phyloP scores from a whole-genome alignment of 2,797 vertebrate species.

The Borostomias antarcticus region DNA sequence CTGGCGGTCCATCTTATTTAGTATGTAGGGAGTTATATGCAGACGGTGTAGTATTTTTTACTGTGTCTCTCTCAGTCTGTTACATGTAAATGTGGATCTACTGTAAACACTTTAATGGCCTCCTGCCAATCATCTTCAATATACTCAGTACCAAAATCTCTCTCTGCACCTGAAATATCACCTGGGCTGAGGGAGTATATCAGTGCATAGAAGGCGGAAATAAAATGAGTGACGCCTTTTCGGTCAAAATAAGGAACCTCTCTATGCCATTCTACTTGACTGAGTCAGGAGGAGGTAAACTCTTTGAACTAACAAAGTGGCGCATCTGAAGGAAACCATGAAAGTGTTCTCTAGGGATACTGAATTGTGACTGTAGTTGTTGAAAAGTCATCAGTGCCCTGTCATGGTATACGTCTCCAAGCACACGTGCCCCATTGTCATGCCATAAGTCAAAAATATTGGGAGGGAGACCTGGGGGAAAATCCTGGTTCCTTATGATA shows the following conservation, averaged over 20 bases:
- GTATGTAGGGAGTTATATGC: slow-evolving; percentile 8
- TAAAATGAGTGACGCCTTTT: slow-evolving; percentile 1
- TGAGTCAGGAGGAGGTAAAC: not conserved
- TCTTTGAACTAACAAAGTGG: too few relatives aligned
- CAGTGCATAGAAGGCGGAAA: slow-evolving; percentile 12
- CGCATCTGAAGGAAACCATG: slow-evolving; percentile 12
- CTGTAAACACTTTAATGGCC: not conserved
- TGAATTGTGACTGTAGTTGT: slow-evolving; percentile 3
- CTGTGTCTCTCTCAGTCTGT: slow-evolving; percentile 24
- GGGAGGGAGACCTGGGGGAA: slow-evolving; percentile 12
- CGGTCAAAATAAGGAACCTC: slow-evolving; percentile 14
- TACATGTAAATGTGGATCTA: slow-evolving; percentile 13
- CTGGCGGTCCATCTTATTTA: slow-evolving; percentile 10
- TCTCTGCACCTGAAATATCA: not conserved
- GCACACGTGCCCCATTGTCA: slow-evolving; percentile 4
- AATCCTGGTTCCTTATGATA: slow-evolving; percentile 5
- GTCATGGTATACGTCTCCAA: too few relatives aligned
- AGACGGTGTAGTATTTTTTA: slow-evolving; percentile 19
- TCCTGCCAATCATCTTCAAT: too few relatives aligned
- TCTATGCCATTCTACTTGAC: too few relatives aligned
- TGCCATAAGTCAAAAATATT: slow-evolving; percentile 8
- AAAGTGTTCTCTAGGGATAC: slow-evolving; percentile 2
- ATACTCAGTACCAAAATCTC: slow-evolving; percentile 15
- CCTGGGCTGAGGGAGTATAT: slow-evolving; percentile 7
- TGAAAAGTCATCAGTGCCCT: slow-evolving; percentile 7